Percentiles rank a stretch among this genome's conserved stretches.
These are phyloP conservation scores for Porites divaricata DNA, from an alignment of 92 coral and sea anemone species.

Conservation along the genomic window DNA sequence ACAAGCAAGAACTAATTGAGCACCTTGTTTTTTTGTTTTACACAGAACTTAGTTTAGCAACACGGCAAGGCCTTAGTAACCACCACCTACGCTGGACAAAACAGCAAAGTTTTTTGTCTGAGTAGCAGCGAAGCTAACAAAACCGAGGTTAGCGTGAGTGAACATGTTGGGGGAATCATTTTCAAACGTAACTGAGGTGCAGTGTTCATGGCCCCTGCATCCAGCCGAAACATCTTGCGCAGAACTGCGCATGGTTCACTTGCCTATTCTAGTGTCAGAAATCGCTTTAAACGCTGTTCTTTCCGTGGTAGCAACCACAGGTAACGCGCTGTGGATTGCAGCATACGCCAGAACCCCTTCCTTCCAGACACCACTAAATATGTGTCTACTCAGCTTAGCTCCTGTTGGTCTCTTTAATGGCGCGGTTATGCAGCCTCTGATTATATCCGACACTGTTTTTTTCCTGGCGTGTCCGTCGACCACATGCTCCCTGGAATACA, in stretches of 20 bases:
- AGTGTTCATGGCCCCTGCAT: slow-evolving; percentile 41
- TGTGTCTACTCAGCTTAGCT: slow-evolving; percentile 43
- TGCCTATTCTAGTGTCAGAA: background rate
- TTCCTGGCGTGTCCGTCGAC: slow-evolving; percentile 38
- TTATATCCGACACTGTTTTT: slow-evolving; percentile 22
- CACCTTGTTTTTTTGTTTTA: background rate
- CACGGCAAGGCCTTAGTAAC: background rate
- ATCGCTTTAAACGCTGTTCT: slow-evolving; percentile 28
- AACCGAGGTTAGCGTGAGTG: background rate
- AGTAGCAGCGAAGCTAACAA: no score
- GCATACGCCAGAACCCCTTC: slow-evolving; percentile 40
- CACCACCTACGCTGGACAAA: background rate
- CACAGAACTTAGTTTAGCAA: background rate
- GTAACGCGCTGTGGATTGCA: slow-evolving; percentile 38
- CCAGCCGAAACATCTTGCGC: slow-evolving; percentile 14
- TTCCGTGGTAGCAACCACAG: slow-evolving; percentile 19
- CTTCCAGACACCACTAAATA: slow-evolving; percentile 39
- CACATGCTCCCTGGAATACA: slow-evolving; percentile 35
- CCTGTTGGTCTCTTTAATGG: slow-evolving; percentile 44
- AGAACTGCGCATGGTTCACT: background rate
- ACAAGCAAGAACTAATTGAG: background rate
- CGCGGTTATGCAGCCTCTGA: slow-evolving; percentile 36
- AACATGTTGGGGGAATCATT: background rate
- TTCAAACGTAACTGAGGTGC: background rate
- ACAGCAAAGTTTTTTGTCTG: background rate